Conservation (phyloP, 2,797 vertebrate species). For the Hyperoplus immaculatus region DNA sequence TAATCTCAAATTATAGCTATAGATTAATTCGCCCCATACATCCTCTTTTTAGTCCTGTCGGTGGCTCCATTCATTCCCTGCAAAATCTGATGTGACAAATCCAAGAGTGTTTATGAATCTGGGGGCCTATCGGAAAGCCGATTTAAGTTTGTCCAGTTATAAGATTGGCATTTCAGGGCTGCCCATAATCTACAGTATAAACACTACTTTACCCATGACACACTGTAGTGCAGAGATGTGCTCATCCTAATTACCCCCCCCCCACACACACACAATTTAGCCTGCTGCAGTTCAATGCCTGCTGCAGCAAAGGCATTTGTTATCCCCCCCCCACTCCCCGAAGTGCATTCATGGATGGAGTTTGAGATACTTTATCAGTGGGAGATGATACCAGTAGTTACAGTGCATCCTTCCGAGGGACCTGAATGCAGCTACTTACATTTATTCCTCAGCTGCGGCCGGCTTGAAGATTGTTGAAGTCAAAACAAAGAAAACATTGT, state of each 20-base stretch:
- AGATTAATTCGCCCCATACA: conserved; percentile 41
- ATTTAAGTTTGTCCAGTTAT: conserved; percentile 50
- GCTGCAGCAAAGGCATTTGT: conserved; percentile 31
- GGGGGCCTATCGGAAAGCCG: conserved; percentile 38
- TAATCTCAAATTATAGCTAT: conserved; percentile 59
- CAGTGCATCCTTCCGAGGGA: conserved; percentile 56
- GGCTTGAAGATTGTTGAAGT: conserved; percentile 61
- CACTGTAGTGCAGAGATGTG: conserved; percentile 20
- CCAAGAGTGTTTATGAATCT: conserved; percentile 45
- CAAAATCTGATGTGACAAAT: conserved; percentile 60
- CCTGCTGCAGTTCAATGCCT: conserved; percentile 23
- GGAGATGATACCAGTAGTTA: conserved; percentile 34
- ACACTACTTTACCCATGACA: conserved; percentile 15
- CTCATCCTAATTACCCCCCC: conserved; percentile 12
- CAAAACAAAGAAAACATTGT: conserved; percentile 46
- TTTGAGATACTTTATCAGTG: conserved; percentile 50
- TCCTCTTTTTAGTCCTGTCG: conserved; percentile 41
- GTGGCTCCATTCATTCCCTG: conserved; percentile 49
- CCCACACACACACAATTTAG: background rate
- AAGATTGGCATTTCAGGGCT: conserved; percentile 44
- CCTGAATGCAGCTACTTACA: conserved; percentile 66
- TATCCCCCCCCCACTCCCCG: conserved; percentile 27
- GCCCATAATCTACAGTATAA: no score
- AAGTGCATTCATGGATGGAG: conserved; percentile 27
- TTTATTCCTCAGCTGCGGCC: conserved; percentile 60